Conservation (phyloP, 1,140 invertebrate genomes). For the Drosophila malerkotliana region DNA sequence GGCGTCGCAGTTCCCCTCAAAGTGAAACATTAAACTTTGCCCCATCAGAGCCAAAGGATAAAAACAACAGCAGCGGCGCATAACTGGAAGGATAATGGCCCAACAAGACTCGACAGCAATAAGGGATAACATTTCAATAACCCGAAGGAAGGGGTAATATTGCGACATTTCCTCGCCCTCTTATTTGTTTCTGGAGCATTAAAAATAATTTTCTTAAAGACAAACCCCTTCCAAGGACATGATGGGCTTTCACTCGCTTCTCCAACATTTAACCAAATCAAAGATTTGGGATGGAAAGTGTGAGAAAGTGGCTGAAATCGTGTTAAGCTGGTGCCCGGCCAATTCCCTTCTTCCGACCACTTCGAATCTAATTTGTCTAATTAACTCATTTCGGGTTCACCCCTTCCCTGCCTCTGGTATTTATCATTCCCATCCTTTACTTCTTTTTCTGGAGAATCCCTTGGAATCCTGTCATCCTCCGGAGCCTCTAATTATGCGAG, state of each 20-base stretch:
- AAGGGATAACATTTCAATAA: conserved; percentile 42
- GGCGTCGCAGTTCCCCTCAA: conserved; percentile 19
- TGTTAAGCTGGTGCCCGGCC: neutral
- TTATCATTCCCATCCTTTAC: neutral
- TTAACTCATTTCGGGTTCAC: conserved; percentile 38
- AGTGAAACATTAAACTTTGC: conserved; percentile 54
- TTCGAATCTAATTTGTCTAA: conserved; percentile 32
- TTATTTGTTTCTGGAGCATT: conserved; percentile 8
- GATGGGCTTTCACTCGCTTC: conserved; percentile 1
- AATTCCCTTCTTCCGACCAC: neutral
- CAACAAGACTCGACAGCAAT: conserved; percentile 40
- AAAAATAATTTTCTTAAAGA: conserved; percentile 8
- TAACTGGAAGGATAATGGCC: conserved; percentile 34
- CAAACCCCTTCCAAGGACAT: neutral
- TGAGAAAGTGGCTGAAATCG: neutral
- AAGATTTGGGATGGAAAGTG: neutral
- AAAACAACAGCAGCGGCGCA: conserved; percentile 14
- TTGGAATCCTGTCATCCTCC: neutral
- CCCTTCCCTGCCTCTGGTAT: neutral
- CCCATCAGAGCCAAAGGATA: conserved; percentile 21
- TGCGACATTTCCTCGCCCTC: neutral
- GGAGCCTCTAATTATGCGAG: conserved; percentile 41
- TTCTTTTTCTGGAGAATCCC: conserved; percentile 23
- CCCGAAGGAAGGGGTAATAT: conserved; percentile 7
- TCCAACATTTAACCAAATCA: neutral